Conservation (phyloP, 2,888 invertebrate genomes). For the Teinopalpus imperialis region DNA sequence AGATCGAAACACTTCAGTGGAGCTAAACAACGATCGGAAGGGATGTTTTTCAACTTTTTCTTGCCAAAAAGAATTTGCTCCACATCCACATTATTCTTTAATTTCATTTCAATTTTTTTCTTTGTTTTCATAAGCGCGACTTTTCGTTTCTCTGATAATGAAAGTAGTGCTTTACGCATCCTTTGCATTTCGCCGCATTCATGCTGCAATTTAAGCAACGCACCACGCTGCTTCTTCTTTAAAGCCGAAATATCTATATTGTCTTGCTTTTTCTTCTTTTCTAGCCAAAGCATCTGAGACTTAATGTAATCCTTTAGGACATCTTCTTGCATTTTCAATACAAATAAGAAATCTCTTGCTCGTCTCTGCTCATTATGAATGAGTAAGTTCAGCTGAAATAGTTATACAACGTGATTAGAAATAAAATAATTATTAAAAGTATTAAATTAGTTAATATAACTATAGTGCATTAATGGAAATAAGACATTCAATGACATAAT, state of each 20-base stretch:
- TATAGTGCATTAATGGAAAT: too few species aligned
- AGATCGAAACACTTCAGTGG: slow-evolving; percentile 73
- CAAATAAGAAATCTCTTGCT: slow-evolving; percentile 71
- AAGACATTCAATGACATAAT: too few species aligned
- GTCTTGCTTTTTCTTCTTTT: slow-evolving; percentile 72
- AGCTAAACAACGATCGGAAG: slow-evolving; percentile 49
- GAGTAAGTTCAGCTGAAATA: slow-evolving; percentile 74
- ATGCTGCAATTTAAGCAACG: slow-evolving; percentile 84
- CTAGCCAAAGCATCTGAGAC: slow-evolving; percentile 74
- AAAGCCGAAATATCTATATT: slow-evolving; percentile 76
- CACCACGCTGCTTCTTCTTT: slow-evolving; percentile 85
- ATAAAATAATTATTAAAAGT: neutral
- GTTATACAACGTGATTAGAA: slow-evolving; percentile 26
- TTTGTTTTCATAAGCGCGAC: slow-evolving; percentile 70
- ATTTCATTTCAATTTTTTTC: slow-evolving; percentile 66
- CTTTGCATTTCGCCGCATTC: slow-evolving; percentile 86
- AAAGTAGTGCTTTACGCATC: slow-evolving; percentile 69
- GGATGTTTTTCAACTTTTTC: slow-evolving; percentile 56
- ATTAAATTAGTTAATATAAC: neutral
- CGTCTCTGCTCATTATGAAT: slow-evolving; percentile 76
- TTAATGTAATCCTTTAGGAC: slow-evolving; percentile 74
- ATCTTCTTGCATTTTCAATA: slow-evolving; percentile 74
- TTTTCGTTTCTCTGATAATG: slow-evolving; percentile 69
- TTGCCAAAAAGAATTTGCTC: slow-evolving; percentile 63
- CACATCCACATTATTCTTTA: slow-evolving; percentile 60